Conservation (phyloP, 1,140 invertebrate genomes). For the Anoplophora glabripennis region DNA sequence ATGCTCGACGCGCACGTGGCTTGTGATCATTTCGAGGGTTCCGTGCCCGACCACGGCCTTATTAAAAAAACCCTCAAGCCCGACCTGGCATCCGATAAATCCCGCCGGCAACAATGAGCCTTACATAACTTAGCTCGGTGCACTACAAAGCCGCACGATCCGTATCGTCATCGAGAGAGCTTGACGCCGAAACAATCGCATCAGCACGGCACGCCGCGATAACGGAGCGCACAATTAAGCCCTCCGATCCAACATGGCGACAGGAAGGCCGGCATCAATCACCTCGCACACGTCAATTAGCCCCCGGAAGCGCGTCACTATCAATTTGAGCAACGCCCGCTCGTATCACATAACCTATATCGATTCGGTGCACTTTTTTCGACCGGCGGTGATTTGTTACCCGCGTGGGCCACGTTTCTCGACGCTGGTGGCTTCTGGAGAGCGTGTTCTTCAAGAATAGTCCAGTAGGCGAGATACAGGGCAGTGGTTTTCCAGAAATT, state of each 20-base stretch:
- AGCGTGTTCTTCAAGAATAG: no score
- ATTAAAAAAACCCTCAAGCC: no score
- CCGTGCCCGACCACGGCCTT: no score
- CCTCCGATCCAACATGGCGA: constrained; percentile 45
- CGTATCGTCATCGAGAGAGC: constrained; percentile 12
- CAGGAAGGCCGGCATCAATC: constrained; percentile 48
- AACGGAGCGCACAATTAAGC: constrained; percentile 40
- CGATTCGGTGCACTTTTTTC: constrained; percentile 29
- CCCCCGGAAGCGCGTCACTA: constrained; percentile 48
- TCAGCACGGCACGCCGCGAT: constrained; percentile 33
- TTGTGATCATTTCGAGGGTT: no score
- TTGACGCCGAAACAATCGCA: constrained; percentile 39
- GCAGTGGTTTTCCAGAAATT: no score
- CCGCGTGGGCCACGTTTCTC: background rate
- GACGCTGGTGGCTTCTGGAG: no score
- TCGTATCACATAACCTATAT: constrained; percentile 44
- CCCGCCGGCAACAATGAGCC: no score
- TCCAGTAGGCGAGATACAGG: no score
- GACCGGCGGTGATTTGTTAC: constrained; percentile 12
- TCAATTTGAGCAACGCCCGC: constrained; percentile 46
- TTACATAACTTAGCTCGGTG: no score
- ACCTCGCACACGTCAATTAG: constrained; percentile 50
- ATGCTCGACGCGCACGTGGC: no score
- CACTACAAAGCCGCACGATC: no score
- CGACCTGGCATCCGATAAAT: no score